Conservation (phyloP, 35 echinoderm and acorn worm species). For the Eucidaris tribuloides region DNA sequence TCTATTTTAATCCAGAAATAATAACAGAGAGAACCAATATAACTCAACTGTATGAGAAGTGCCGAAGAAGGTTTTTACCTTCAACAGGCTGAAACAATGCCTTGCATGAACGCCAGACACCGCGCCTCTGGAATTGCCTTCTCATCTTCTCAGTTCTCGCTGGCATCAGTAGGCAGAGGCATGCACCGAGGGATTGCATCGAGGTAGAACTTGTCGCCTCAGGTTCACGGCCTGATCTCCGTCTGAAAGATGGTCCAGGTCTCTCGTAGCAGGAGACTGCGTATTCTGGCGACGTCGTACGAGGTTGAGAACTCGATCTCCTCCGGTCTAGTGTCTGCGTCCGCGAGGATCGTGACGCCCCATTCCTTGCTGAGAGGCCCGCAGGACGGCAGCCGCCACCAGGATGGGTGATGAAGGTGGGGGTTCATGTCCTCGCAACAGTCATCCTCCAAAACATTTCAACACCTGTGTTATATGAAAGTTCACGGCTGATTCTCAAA, state of each 20-base stretch:
- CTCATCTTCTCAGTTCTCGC: background rate
- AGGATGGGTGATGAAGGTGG: slow-evolving; percentile 11
- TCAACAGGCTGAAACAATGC: background rate
- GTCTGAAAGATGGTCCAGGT: background rate
- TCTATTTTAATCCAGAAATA: too few species aligned
- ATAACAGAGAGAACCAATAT: too few species aligned
- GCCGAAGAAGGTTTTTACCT: too few species aligned
- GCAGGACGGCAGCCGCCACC: slow-evolving; percentile 26
- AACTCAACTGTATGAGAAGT: too few species aligned
- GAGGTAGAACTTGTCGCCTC: slow-evolving; percentile 6
- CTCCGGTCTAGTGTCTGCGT: background rate
- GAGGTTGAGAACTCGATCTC: slow-evolving; percentile 1
- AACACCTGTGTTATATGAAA: slow-evolving; percentile 16
- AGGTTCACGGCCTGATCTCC: background rate
- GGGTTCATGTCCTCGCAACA: slow-evolving; percentile 30
- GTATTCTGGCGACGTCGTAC: slow-evolving; percentile 5
- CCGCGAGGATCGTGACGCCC: slow-evolving; percentile 15
- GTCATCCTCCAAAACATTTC: background rate
- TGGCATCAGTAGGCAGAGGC: slow-evolving; percentile 18
- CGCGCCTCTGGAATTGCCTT: background rate
- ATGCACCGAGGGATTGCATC: slow-evolving; percentile 38
- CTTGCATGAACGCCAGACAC: background rate
- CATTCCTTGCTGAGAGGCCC: slow-evolving; percentile 15
- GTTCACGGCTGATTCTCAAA: too few species aligned
- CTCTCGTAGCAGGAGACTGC: slow-evolving; percentile 35